Evolutionary conservation across 2,797 vertebrate genomes (phyloP), one percentile per base, ranked within the genome.

Genomic region (Acanthornis magna): DNA sequence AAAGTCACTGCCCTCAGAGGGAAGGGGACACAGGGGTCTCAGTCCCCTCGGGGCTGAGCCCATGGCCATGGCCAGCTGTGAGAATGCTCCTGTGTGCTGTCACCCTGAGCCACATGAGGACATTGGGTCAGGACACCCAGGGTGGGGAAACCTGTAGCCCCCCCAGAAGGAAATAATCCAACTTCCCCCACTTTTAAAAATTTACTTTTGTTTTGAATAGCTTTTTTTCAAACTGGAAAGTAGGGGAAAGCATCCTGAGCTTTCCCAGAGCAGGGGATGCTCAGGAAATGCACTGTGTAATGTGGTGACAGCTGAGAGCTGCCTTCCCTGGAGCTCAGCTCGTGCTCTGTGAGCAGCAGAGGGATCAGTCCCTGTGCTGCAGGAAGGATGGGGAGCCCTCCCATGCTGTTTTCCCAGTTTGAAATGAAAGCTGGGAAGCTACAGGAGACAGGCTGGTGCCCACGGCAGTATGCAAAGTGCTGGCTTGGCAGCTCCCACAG

Each of bases 1-100:
- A 8, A 0, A 0, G 1, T 10, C 2, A 1, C n/a, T 36, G 47
- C 13, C 42, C n/a, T 47, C 2, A 6, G n/a, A 30, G 47, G 47
- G 55, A 76, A 66, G 17, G 53, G 30, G 61, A 4, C 36, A 26
- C 11, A 42, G 16, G 5, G 13, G 7, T n/a, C n/a, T n/a, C n/a
- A n/a, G n/a, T 13, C 40, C 5, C 11, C 19, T 34, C 1, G 1
- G 30, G 58, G 34, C 43, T 36, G 65, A 83, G 77, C 58, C 65
- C 22, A 2, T 0, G 0, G 22, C 10, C 40, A 2, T 7, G 23
- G 20, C 15, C 55, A 57, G 47, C 47, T 23, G 4, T 55, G 62
- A 60, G 80, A 34, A 13, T 45, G 60, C 21, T 61, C 1, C 2
- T 1, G 2, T 45, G 53, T 1, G 4, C 45, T 20, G 34, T 15